Conservation (phyloP, 2,113 vertebrate genomes). For the Silurus glanis region DNA sequence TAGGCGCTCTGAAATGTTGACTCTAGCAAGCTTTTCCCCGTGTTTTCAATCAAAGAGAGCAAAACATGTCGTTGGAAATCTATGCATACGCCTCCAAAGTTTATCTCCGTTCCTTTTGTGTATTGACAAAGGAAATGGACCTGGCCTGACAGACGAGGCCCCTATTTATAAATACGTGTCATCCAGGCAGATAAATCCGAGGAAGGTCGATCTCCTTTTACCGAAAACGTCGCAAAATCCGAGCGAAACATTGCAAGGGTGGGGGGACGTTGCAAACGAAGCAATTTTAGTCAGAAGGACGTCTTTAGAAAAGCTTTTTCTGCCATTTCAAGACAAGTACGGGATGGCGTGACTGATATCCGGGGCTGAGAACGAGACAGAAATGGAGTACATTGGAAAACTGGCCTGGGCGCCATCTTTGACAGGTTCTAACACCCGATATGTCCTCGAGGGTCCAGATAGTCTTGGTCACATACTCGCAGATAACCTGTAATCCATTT, state of each 20-base stretch:
- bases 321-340: conserved; percentile 40
- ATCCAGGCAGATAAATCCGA: conserved; percentile 28
- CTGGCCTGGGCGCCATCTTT: conserved; percentile 36
- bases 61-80: conserved; percentile 23
- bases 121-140: conserved; percentile 25
- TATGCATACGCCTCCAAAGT: neutral
- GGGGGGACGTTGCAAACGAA: conserved; percentile 59
- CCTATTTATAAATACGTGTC: conserved; percentile 46
- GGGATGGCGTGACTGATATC: conserved; percentile 31
- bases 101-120: conserved; percentile 29
- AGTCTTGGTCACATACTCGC: conserved; percentile 53
- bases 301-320: conserved; percentile 63
- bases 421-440: conserved; percentile 57
- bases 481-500: conserved; percentile 65
- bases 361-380: neutral
- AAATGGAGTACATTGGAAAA: neutral
- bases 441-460: conserved; percentile 55
- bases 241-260: conserved; percentile 65
- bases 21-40: neutral
- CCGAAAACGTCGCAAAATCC: conserved; percentile 53
- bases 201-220: conserved; percentile 28
- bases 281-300: conserved; percentile 70
- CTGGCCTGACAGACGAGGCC: conserved; percentile 15
- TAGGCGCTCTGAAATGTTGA: conserved; percentile 14
- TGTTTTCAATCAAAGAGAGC: conserved; percentile 28